A percentile compares a stretch with the other conserved stretches of the same genome.
phyloP scores from a whole-genome alignment of 2,113 vertebrate genomes.

The Coptodon bakossiorum region DNA sequence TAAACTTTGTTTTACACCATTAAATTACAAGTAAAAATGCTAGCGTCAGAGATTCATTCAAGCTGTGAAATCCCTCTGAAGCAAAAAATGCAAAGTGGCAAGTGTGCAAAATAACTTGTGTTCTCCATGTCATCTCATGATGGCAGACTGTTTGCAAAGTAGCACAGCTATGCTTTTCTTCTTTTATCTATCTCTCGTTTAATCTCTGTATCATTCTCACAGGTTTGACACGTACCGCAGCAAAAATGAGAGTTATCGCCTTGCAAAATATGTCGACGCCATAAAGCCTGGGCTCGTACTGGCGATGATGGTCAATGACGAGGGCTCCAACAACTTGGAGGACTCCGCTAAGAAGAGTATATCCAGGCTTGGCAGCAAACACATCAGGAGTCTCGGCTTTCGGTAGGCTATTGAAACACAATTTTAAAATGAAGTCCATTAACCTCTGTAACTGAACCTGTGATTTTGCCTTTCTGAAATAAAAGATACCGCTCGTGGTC shows the following conservation, averaged over 20 bases:
- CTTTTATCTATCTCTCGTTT: neutral
- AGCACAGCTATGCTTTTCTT: neutral
- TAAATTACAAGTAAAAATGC: neutral
- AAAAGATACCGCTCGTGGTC: neutral
- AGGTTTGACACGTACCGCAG: conserved; percentile 95
- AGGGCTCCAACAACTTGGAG: conserved; percentile 91
- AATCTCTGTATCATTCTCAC: neutral
- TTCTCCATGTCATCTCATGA: neutral
- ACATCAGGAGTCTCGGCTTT: conserved; percentile 87
- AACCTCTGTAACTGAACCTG: fast-evolving
- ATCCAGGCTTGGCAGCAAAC: conserved; percentile 84
- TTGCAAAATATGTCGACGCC: conserved; percentile 79
- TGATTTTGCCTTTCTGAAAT: neutral
- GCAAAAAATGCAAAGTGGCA: neutral
- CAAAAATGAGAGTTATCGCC: conserved; percentile 84
- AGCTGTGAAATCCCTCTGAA: neutral
- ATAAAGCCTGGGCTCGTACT: conserved; percentile 80
- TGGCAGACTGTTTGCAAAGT: too few relatives aligned
- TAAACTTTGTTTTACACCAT: neutral
- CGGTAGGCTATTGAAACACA: conserved; percentile 66
- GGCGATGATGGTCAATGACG: conserved; percentile 88
- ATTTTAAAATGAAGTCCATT: neutral
- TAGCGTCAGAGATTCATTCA: neutral
- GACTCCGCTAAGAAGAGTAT: conserved; percentile 84
- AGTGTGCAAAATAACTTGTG: neutral